These are phyloP conservation scores for Cherax quadricarinatus DNA, from an alignment of 1,140 invertebrate genomes.

Conservation along the genomic window DNA sequence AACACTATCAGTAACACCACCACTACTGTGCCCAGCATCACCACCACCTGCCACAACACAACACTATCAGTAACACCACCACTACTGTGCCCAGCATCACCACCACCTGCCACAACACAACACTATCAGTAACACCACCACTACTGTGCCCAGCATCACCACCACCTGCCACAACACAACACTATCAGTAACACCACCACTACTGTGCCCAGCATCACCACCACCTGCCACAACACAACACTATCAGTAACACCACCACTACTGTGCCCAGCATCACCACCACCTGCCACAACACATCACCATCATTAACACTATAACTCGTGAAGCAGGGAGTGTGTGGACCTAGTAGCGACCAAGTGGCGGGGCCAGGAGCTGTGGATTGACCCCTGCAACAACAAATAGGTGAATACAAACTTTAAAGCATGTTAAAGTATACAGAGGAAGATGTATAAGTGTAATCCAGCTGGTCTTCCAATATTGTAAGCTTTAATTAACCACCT, in stretches of 20 bases:
- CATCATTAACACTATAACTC: too few relatives aligned
- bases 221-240: constrained; percentile 78
- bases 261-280: constrained; percentile 93
- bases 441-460: neutral
- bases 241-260: constrained; percentile 90
- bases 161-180: constrained; percentile 80
- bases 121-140: constrained; percentile 91
- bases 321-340: too few relatives aligned
- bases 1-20: too few relatives aligned
- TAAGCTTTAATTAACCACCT: too few relatives aligned
- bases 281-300: constrained; percentile 75
- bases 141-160: constrained; percentile 91
- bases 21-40: constrained; percentile 93
- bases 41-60: constrained; percentile 80
- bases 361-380: too few relatives aligned
- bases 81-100: constrained; percentile 93
- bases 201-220: constrained; percentile 92
- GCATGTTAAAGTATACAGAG: neutral
- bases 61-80: too few relatives aligned
- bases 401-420: too few relatives aligned
- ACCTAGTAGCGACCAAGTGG: too few relatives aligned
- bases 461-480: too few relatives aligned
- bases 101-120: constrained; percentile 80
- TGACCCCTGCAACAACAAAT: too few relatives aligned
- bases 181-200: constrained; percentile 92